Percentiles rank a stretch among this genome's conserved stretches.
Evolutionary conservation across 2,888 invertebrate genomes (phyloP).

Genomic region (Caenorhabditis parvicauda): DNA sequence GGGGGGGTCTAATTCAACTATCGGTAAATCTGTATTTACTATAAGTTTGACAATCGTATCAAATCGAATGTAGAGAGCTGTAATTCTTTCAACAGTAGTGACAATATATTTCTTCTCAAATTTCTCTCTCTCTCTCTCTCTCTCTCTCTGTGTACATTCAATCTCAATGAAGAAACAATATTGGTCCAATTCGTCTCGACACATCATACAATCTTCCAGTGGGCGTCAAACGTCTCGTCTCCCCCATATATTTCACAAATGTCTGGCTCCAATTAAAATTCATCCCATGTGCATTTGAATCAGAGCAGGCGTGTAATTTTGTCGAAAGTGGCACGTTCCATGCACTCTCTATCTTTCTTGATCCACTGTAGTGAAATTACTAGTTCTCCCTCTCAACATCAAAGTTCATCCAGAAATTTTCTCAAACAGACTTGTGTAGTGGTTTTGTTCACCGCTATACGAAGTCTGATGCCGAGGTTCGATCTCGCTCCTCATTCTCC

Average conservation of each 20-base stretch:
- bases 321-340: neutral
- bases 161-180: slow-evolving; percentile 6
- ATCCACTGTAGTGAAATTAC: neutral
- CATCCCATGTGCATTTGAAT: neutral
- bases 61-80: too few species aligned
- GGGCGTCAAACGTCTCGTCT: neutral
- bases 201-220: slow-evolving; percentile 6
- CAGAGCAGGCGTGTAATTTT: neutral
- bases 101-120: slow-evolving; percentile 2
- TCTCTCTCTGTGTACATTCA: neutral
- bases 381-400: too few species aligned
- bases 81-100: too few species aligned
- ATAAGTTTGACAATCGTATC: too few species aligned
- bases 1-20: too few species aligned
- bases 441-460: too few species aligned
- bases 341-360: neutral
- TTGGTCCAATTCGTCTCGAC: slow-evolving; percentile 1
- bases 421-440: too few species aligned
- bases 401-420: too few species aligned
- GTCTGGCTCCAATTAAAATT: neutral
- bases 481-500: too few species aligned
- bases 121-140: slow-evolving; percentile 3
- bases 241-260: neutral
- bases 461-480: too few species aligned
- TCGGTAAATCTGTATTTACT: too few species aligned